Evolutionary conservation across 2,113 vertebrate genomes (phyloP).

Genomic region (Tricholaema leucomelas): DNA sequence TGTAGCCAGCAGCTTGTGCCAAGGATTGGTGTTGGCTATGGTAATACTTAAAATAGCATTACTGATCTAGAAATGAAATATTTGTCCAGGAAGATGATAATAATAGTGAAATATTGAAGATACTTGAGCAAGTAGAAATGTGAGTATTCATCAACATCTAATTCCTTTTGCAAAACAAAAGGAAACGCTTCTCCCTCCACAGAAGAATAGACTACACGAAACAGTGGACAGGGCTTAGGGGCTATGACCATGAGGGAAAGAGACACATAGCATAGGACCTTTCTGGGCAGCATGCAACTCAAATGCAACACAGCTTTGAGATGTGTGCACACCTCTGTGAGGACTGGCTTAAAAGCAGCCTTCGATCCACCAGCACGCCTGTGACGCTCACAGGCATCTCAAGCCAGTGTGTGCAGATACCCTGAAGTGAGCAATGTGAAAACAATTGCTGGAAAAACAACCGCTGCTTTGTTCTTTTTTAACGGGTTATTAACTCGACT

Average conservation of each 20-base stretch:
- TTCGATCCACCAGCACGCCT: rapidly evolving
- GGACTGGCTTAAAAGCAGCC: too few relatives aligned
- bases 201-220: background rate
- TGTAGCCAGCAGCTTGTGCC: background rate
- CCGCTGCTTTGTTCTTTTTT: background rate
- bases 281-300: rapidly evolving
- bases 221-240: background rate
- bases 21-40: background rate
- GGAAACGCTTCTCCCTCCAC: background rate
- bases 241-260: background rate
- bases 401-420: background rate
- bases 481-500: background rate
- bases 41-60: background rate
- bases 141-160: background rate
- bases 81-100: background rate
- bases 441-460: constrained; percentile 50
- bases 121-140: background rate
- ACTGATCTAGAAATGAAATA: background rate
- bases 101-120: background rate
- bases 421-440: background rate
- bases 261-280: rapidly evolving
- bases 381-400: rapidly evolving
- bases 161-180: background rate
- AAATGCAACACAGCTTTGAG: rapidly evolving
- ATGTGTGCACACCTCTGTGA: rapidly evolving